A percentile compares a stretch with the other conserved stretches of the same genome.
Evolutionary conservation across 2,797 vertebrate genomes (phyloP).

Genomic region (Poeciliopsis presidionis): DNA sequence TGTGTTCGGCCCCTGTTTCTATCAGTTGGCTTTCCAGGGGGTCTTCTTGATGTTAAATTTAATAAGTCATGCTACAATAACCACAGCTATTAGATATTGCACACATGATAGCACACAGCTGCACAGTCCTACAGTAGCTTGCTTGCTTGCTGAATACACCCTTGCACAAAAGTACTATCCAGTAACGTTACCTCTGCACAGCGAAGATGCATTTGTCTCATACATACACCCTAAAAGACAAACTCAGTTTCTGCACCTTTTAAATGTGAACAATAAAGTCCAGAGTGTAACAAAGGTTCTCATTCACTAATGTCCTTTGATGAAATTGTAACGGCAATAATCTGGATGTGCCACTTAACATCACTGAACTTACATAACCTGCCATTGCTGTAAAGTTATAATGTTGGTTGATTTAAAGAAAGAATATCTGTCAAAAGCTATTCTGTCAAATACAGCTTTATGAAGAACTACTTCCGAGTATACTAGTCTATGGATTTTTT

Average conservation of each 20-base stretch:
- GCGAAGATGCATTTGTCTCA: background rate
- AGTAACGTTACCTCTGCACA: conserved; percentile 32
- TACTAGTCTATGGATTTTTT: background rate
- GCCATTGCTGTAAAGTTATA: conserved; percentile 11
- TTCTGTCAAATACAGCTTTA: background rate
- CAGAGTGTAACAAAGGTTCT: conserved; percentile 16
- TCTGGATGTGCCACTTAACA: conserved; percentile 43
- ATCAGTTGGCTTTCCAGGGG: conserved; percentile 64
- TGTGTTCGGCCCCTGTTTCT: conserved; percentile 24
- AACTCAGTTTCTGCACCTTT: background rate
- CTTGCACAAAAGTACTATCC: conserved; percentile 31
- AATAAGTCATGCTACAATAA: conserved; percentile 69
- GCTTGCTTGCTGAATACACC: conserved; percentile 28
- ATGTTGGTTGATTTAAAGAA: conserved; percentile 33
- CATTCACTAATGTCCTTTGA: conserved; percentile 15
- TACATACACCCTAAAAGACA: background rate
- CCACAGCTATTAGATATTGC: conserved; percentile 67
- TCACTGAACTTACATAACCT: conserved; percentile 41
- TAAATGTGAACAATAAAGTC: conserved; percentile 12
- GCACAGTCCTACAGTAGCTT: conserved; percentile 24
- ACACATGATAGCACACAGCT: conserved; percentile 39
- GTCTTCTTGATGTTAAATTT: conserved; percentile 66
- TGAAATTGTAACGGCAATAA: conserved; percentile 15
- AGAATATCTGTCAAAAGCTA: background rate
- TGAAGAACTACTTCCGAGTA: background rate